Conservation (phyloP, 2,113 vertebrate species). For the Campylomormyrus tamandua region DNA sequence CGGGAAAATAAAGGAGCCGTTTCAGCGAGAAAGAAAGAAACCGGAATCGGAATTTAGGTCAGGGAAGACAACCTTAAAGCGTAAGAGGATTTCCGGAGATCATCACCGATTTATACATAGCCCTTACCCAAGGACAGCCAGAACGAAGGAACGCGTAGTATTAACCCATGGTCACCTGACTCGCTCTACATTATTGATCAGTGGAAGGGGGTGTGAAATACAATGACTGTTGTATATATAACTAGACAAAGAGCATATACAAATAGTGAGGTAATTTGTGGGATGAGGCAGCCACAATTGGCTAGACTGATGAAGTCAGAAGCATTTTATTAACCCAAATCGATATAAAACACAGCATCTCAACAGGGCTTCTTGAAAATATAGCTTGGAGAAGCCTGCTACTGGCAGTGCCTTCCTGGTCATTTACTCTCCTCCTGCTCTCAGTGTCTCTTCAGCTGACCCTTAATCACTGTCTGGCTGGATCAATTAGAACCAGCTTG, state of each 20-base stretch:
- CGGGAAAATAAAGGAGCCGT: background rate
- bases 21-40: background rate
- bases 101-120: background rate
- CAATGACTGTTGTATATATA: background rate
- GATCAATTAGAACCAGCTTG: background rate
- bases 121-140: background rate
- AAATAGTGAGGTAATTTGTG: background rate
- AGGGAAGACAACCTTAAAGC: background rate
- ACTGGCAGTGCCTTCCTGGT: background rate
- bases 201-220: background rate
- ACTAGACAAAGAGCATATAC: background rate
- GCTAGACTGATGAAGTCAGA: background rate
- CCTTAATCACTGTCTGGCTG: slow-evolving; percentile 2
- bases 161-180: background rate
- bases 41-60: background rate
- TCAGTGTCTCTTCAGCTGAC: background rate
- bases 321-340: slow-evolving; percentile 1
- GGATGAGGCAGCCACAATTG: background rate
- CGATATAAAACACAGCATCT: background rate
- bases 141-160: background rate
- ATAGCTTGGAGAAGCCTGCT: background rate
- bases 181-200: background rate
- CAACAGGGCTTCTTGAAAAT: background rate
- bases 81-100: background rate
- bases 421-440: background rate